Evolutionary conservation across 1,140 invertebrate genomes (phyloP).

Genomic region (Leptinotarsa texana): DNA sequence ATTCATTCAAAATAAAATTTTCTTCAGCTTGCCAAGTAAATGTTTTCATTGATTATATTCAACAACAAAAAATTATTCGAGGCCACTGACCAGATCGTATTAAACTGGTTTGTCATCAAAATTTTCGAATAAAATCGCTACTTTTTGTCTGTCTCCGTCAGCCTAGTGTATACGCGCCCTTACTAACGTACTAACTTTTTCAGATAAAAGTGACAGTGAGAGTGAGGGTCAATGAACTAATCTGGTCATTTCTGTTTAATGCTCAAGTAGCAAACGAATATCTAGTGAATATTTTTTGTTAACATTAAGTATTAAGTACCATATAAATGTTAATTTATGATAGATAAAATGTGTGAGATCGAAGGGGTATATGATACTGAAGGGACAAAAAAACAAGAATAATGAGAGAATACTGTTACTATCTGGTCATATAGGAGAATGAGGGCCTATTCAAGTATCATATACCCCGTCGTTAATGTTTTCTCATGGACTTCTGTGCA

Average conservation of each 20-base stretch:
- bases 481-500: too few species aligned
- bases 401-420: neutral
- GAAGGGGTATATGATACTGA: neutral
- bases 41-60: too few species aligned
- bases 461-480: too few species aligned
- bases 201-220: constrained; percentile 91
- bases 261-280: constrained; percentile 44
- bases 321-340: constrained; percentile 4
- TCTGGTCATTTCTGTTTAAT: constrained; percentile 44
- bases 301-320: constrained; percentile 16
- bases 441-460: too few species aligned
- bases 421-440: neutral
- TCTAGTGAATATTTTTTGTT: constrained; percentile 39
- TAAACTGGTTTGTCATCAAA: too few species aligned
- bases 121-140: too few species aligned
- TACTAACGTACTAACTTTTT: constrained; percentile 55
- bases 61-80: too few species aligned
- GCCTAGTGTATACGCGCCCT: neutral
- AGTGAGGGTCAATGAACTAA: constrained; percentile 78
- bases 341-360: neutral
- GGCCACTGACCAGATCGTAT: too few species aligned
- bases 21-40: too few species aligned
- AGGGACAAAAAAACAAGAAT: neutral
- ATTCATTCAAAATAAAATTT: too few species aligned
- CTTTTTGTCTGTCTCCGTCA: too few species aligned